Evolutionary conservation across 2,113 vertebrate genomes (phyloP), one percentile per base, ranked within the genome.

Genomic region (Calidris pygmaea): DNA sequence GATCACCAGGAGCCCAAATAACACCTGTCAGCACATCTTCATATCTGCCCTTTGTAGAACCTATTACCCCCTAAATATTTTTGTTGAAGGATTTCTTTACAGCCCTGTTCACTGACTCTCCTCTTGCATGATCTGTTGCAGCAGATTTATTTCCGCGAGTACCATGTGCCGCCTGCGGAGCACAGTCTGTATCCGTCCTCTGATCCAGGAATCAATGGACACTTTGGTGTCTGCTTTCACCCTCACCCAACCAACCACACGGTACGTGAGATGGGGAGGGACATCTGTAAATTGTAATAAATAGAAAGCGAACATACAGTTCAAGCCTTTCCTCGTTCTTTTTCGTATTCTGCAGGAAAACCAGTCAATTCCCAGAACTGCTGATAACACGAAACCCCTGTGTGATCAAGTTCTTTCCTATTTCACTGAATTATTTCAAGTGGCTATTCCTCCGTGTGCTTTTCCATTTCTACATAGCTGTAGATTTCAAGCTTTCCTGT

Each of bases 401-500:
- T 9, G 62, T 15, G 29, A 32, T 56, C 76, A 34, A 74, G 24
- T 66, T 81, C 78, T 73, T 88, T 66, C 68, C 67, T 9, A 3
- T 45, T 63, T 50, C 82, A 21, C 29, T 84, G 92, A 95, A 70
- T 95, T 85, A 94, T 94, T 93, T 79, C 83, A 37, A 32, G 88
- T 29, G 62, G 23, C 18, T 70, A 4, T 91, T 96, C 87, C 95
- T 91, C 53, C 0, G 12, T 79, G 82, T 75, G 88, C 68, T 90
- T 82, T 87, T 65, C 68, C 86, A 79, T 91, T 78, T 80, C 92
- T 93, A 63, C 92, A 50, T 35, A 92, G 89, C 68, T 92, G 88
- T 71, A 91, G 93, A 81, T 97, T 93, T 83, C 85, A 62, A 92
- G 72, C 59, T 76, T 93, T 86, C 79, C 75, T 62, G 53, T 70